phyloP scores from a whole-genome alignment of 2,113 vertebrate species.

The Podarcis muralis region DNA sequence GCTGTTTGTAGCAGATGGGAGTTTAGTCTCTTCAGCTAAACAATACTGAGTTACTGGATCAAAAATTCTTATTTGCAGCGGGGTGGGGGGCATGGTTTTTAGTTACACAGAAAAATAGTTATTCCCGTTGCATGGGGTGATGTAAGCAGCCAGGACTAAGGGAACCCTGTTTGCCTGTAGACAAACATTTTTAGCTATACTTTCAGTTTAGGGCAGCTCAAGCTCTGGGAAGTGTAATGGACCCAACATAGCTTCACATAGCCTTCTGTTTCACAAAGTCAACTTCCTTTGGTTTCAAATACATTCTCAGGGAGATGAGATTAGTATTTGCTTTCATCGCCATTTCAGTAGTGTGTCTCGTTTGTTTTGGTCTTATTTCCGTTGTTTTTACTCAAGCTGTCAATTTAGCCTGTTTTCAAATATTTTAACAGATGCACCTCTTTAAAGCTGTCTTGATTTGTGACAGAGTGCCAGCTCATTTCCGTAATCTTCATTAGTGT shows the following conservation, averaged over 20 bases:
- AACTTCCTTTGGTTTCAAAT: not conserved
- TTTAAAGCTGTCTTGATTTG: not conserved
- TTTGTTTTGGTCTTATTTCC: not conserved
- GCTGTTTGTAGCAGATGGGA: not conserved
- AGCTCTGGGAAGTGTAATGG: no score
- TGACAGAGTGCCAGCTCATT: not conserved
- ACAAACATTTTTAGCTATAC: not conserved
- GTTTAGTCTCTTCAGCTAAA: not conserved
- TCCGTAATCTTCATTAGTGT: not conserved
- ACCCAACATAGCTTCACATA: not conserved
- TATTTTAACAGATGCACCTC: not conserved
- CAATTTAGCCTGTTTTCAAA: not conserved
- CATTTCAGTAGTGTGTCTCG: not conserved
- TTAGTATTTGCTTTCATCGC: not conserved
- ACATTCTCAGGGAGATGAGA: not conserved
- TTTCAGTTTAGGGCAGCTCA: not conserved
- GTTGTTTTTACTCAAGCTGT: not conserved
- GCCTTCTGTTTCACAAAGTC: not conserved
- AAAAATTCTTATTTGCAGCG: not conserved
- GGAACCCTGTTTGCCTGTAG: not conserved
- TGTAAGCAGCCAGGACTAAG: not conserved
- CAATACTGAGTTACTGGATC: not conserved
- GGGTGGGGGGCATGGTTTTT: not conserved
- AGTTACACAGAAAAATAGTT: not conserved
- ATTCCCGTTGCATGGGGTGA: not conserved